Base-by-base conservation (phyloP, 2,797 vertebrate genomes). In the Mus caroli region DNA sequence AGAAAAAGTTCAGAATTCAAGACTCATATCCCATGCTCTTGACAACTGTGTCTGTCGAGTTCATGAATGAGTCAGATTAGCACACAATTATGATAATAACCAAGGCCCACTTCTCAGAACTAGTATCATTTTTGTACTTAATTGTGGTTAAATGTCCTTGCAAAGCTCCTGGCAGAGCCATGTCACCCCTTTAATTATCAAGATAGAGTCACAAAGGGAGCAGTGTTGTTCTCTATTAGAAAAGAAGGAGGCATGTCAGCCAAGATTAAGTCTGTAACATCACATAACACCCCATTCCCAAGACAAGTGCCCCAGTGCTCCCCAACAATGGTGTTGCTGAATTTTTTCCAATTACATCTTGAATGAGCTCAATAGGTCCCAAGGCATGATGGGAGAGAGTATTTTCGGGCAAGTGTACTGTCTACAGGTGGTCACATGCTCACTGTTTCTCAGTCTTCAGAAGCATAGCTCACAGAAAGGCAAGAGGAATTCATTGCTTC, bases 261-360 rank as follows among this genome's bases (percentile, higher is more conserved):
- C 90, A 97, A 98, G 98, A 98, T 98, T 96, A 98, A 98, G 95
- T 96, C 97, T 98, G 93, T 97, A 97, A 84, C 96, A 97, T 98
- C 98, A 98, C 97, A 93, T 94, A 97, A 78, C 73, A 98, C 84
- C 94, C 94, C 37, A 43, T 95, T 97, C 94, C 96, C 96, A 96
- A 97, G 97, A 97, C 97, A 98, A 98, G 97, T 97, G 95, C 97
- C 97, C 87, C 75, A 95, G 92, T 98, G 97, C 97, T 91, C 98
- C 97, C 97, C 97, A 97, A 97, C 97, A 97, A 98, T 97, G 96
- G 95, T 98, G 95, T 96, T 97, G 95, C 97, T 98, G 96, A 97
- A 97, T 98, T 98, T 98, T 98, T 98, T 98, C 98, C 98, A 98
- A 98, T 98, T 98, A 98, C 96, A 97, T 98, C 96, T 98, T 95